Conservation (phyloP, 2,797 vertebrate species). For the Erethizon dorsatum region DNA sequence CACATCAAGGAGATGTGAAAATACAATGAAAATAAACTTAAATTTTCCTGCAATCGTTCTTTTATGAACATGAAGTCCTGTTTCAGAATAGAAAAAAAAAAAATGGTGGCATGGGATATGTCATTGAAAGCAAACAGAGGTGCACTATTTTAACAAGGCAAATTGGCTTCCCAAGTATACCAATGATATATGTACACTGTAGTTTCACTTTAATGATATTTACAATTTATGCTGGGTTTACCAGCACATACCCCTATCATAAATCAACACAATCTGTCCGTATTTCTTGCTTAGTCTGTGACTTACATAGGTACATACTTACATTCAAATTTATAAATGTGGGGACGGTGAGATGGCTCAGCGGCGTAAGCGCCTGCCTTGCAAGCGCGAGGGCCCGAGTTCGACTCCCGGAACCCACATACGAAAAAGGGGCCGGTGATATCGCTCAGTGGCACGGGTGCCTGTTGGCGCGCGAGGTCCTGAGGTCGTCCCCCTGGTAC, state of each 20-base stretch:
- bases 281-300: not conserved
- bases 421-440: no score
- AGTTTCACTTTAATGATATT: not conserved
- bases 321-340: not conserved
- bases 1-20: not conserved
- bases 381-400: no score
- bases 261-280: not conserved
- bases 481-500: no score
- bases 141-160: not conserved
- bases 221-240: not conserved
- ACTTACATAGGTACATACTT: not conserved
- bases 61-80: not conserved
- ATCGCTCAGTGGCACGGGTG: no score
- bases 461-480: no score
- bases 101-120: not conserved
- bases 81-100: not conserved
- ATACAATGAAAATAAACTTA: not conserved
- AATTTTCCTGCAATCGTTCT: not conserved
- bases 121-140: not conserved
- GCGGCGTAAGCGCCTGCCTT: no score
- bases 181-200: not conserved
- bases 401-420: no score
- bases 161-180: not conserved
- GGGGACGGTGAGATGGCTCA: no score
- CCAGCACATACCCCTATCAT: no score